Evolutionary conservation across 2,113 vertebrate species (phyloP), one percentile per base, ranked within the genome.

Genomic region (Platycercus adscitus): DNA sequence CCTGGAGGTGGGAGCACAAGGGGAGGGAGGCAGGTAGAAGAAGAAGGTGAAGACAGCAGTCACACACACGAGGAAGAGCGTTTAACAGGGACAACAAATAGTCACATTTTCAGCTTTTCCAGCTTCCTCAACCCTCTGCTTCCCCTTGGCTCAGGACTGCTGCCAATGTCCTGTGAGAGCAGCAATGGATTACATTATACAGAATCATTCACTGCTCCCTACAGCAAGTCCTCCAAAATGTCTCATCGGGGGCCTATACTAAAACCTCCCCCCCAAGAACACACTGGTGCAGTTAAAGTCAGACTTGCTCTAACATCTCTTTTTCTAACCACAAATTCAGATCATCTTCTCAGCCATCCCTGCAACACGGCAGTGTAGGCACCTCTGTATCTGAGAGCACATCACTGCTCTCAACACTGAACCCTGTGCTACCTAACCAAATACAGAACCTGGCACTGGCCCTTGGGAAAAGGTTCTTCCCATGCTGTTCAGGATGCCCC

Each of bases 41-140:
- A 73, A 20, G 41, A 56, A 44, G 72, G 77, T 64, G 92, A 95
- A 94, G 93, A 96, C 86, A 93, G 84, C 90, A 94, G 61, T 81
- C 68, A 82, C 60, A 71, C 55, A 90, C 47, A 39, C 44, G 78
- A 75, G 58, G 64, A 88, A 26, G 35, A 85, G 25, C 35, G 91
- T 78, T 95, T 68, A 88, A 58, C 50, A 86, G 43, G 7, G 20
- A 90, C 77, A 92, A 91, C 46, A 84, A 81, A 86, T 6, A 90
- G 81, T 8, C 76, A 60, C 28, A 44, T 75, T 91, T 96, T 88
- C 55, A 46, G 33, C 69, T 83, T 86, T 94, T 89, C 55, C 81
- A 79, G 58, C 31, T 78, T 89, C 61, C 56, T 91, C 49, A 55
- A 29, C 11, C 21, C 14, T 76, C 44, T 5, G 1, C 37, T 70